A percentile compares a stretch with the other conserved stretches of the same genome.
Conservation (phyloP, 2,888 invertebrate genomes). For the Cremastobaeus sp. region DNA sequence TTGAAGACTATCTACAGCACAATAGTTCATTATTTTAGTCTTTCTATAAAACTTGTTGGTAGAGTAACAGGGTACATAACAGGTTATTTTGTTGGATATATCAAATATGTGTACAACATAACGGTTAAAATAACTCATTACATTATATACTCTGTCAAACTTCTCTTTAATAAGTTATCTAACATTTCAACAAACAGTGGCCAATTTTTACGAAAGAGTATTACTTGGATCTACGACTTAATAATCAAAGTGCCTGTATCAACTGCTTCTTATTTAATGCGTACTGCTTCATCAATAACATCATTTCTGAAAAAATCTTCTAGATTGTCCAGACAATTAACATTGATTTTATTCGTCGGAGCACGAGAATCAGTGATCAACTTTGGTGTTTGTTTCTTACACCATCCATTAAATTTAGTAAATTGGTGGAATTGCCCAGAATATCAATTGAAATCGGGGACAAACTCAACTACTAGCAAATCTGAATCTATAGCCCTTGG, state of each 20-base stretch:
- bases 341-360: neutral
- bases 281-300: no score
- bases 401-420: neutral
- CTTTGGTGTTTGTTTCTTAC: neutral
- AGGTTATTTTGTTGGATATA: neutral
- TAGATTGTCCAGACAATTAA: neutral
- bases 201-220: no score
- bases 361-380: neutral
- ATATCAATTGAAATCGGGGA: constrained; percentile 1
- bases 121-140: no score
- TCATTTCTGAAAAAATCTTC: neutral
- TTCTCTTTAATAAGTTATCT: no score
- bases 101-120: no score
- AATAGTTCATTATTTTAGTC: neutral
- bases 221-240: no score
- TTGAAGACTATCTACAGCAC: neutral
- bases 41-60: neutral
- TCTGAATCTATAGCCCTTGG: no score
- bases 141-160: no score
- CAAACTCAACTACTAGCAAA: no score
- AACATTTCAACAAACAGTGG: no score
- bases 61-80: neutral
- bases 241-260: no score
- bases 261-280: no score
- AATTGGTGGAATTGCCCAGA: constrained; percentile 19